These are phyloP conservation scores for Peromyscus melanophrys DNA, from an alignment of 2,797 vertebrate genomes.

Conservation along the genomic window DNA sequence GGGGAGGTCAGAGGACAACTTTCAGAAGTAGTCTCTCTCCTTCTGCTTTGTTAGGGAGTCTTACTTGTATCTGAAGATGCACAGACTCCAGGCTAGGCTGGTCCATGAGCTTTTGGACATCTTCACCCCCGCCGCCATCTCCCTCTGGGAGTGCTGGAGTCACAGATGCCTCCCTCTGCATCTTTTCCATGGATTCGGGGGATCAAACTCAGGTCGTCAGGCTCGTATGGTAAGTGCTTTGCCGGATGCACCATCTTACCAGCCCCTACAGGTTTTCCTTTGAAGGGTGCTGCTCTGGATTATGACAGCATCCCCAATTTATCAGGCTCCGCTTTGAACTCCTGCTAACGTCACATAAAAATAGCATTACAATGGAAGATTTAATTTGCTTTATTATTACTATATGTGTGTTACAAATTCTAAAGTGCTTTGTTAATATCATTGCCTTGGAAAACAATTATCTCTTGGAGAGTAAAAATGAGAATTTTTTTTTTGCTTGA, in stretches of 20 bases:
- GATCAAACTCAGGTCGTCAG: too few relatives aligned
- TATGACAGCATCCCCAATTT: not conserved
- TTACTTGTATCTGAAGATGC: not conserved
- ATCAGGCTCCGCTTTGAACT: not conserved
- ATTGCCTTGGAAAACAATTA: not conserved
- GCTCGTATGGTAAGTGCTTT: not conserved
- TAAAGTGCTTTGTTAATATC: not conserved
- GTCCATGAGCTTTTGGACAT: too few relatives aligned
- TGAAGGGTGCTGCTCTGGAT: not conserved
- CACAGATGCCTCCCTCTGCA: not conserved
- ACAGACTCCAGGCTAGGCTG: not conserved
- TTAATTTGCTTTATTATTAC: not conserved
- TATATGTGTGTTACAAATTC: not conserved
- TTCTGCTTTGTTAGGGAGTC: not conserved
- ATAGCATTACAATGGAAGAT: not conserved
- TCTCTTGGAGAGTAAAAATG: not conserved
- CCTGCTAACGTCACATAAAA: not conserved
- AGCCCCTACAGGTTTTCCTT: not conserved
- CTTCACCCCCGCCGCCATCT: too few relatives aligned
- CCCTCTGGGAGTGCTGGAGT: not conserved
- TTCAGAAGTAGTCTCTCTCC: not conserved
- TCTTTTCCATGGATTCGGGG: not conserved
- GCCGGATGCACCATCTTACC: not conserved
- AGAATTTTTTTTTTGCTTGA: not conserved
- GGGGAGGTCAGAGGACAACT: not conserved